Conservation (phyloP, 2,113 vertebrate species). For the Nannobrachium achirus region DNA sequence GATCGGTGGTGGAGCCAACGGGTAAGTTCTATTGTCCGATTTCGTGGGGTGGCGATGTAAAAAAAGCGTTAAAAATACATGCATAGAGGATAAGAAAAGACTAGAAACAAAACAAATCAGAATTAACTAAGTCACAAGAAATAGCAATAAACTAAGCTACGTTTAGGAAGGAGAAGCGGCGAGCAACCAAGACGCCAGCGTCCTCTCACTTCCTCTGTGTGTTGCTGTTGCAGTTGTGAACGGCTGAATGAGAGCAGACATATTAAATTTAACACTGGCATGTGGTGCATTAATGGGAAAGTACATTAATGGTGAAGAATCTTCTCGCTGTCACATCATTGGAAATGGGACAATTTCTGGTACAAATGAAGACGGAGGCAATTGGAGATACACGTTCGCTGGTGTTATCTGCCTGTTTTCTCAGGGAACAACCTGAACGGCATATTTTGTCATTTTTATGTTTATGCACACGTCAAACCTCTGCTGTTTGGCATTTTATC, state of each 20-base stretch:
- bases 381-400: constrained; percentile 11
- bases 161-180: too few species aligned
- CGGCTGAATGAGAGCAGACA: constrained; percentile 53
- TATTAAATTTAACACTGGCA: constrained; percentile 55
- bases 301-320: constrained; percentile 36
- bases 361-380: constrained; percentile 42
- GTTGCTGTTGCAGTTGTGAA: too few species aligned
- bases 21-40: too few species aligned
- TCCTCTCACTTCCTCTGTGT: too few species aligned
- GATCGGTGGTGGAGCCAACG: too few species aligned
- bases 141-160: too few species aligned
- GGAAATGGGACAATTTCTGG: constrained; percentile 46
- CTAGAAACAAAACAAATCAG: too few species aligned
- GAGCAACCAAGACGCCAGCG: too few species aligned
- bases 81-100: too few species aligned
- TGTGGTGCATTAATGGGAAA: constrained; percentile 37
- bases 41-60: too few species aligned
- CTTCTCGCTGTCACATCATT: constrained; percentile 39
- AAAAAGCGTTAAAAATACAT: too few species aligned
- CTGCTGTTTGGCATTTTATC: constrained; percentile 36
- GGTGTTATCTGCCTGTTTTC: constrained; percentile 25
- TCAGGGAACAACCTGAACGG: constrained; percentile 34
- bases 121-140: too few species aligned
- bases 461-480: constrained; percentile 34
- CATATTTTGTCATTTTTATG: constrained; percentile 44